Conservation (phyloP, 2,113 vertebrate species). For the Herpetotheres cachinnans region DNA sequence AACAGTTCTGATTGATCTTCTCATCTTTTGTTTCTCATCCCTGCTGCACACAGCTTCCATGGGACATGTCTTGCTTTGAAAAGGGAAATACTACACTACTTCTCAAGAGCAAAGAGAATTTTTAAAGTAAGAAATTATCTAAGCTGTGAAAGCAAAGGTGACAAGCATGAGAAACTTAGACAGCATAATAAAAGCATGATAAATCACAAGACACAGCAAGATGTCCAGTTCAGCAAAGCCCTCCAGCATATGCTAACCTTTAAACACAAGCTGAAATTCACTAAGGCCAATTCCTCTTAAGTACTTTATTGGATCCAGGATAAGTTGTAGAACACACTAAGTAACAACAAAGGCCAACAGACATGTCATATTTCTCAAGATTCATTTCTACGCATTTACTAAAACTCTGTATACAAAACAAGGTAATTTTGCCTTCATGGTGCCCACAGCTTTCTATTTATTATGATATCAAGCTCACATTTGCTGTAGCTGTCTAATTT, state of each 20-base stretch:
- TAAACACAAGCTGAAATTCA: slow-evolving; percentile 6
- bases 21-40: background rate
- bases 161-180: background rate
- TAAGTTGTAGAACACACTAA: background rate
- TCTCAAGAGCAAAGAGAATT: background rate
- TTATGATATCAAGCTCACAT: background rate
- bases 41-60: background rate
- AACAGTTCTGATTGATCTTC: background rate
- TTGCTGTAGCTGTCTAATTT: background rate
- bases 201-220: background rate
- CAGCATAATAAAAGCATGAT: background rate
- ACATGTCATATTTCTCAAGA: background rate
- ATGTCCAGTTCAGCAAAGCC: background rate
- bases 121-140: background rate
- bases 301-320: background rate
- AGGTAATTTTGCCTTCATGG: background rate
- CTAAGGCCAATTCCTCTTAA: background rate
- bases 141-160: background rate
- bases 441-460: background rate
- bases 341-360: background rate
- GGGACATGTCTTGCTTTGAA: background rate
- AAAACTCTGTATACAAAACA: background rate
- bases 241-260: background rate
- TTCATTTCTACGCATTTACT: background rate
- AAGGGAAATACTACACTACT: background rate